Base-by-base conservation (phyloP, 1,140 invertebrate genomes). In the Andricus grossulariae region DNA sequence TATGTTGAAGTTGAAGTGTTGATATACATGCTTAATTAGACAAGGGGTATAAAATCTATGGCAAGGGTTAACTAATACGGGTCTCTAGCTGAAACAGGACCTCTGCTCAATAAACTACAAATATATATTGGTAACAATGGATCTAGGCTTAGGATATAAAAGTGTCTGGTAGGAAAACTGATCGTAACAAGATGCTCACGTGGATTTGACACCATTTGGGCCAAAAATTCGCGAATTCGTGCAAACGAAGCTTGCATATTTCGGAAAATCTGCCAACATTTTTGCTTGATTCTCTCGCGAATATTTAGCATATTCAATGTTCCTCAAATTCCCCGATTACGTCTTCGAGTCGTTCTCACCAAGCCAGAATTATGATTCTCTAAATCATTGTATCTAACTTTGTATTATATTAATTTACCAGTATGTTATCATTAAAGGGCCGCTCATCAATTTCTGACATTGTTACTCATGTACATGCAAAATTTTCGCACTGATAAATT, bases 181-280 rank as follows among this genome's bases (percentile, higher is more conserved):
- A 66, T 87, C 87, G 88, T 83, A 89, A 83, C 89, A 90, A 89
- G 85, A 90, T 90, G 89, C 89, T 90, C 89, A 83, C 89, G 89
- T 77, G 76, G 60, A 73, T 49, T 77, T 76, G 76, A 81, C 70
- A 66, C 32, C 21, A 32, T 66, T 16, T 66, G 57, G 57, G 16
- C 57, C 15, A 39, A 66, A 66, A 66, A 3, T 66, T 39, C 25
- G 57, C 21, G 13, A 32, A 32, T 16, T 66, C 57, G 57, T 66
- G 57, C 57, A 66, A 66, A 66, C 21, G 13, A 66, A 66, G 25
- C 13, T 66, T 54, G 52, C 52, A 57, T 25, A 25, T 32, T 19
- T 25, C 8, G 32, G 66, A 16, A 16, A 74, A 19, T 49, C 39
- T 49, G 49, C 16, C 39, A 74, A 13, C 50, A n/a, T 50, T 54